phyloP scores from a whole-genome alignment of 1,140 invertebrate genomes.

The Microplitis demolitor region DNA sequence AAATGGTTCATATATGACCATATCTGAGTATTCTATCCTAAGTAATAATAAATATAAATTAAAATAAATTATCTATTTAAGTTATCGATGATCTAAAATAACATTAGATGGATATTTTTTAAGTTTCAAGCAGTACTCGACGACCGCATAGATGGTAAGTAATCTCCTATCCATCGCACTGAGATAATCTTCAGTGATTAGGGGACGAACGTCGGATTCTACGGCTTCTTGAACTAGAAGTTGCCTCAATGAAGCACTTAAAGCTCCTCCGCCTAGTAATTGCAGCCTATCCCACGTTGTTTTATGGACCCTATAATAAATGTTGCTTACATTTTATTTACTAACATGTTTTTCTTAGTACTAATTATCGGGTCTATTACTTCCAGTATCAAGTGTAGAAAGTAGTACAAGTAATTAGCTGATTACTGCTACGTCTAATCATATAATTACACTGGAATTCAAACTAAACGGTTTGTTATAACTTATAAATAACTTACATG shows the following conservation, averaged over 20 bases:
- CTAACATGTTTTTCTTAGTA: no score
- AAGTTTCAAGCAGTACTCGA: constrained; percentile 71
- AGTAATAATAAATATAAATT: background rate
- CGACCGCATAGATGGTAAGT: constrained; percentile 71
- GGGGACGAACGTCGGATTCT: constrained; percentile 60
- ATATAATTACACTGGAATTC: constrained; percentile 17
- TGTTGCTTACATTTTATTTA: background rate
- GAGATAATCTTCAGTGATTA: constrained; percentile 77
- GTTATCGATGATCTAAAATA: constrained; percentile 43
- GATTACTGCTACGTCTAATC: background rate
- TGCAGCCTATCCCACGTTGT: constrained; percentile 73
- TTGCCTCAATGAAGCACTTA: constrained; percentile 64
- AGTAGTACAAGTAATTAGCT: constrained; percentile 1
- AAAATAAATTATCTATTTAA: background rate
- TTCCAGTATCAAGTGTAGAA: constrained; percentile 25
- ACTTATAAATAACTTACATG: constrained; percentile 69
- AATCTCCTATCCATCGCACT: constrained; percentile 81
- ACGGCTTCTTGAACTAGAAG: constrained; percentile 60
- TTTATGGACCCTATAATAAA: constrained; percentile 66
- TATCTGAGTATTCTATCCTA: background rate
- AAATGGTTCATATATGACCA: no score
- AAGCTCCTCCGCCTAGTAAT: constrained; percentile 69
- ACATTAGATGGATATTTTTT: constrained; percentile 53
- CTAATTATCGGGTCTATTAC: no score
- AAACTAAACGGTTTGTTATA: constrained; percentile 24